A percentile compares a stretch with the other conserved stretches of the same genome.
phyloP scores from a whole-genome alignment of 2,888 invertebrate species.

The Caenorhabditis angaria region DNA sequence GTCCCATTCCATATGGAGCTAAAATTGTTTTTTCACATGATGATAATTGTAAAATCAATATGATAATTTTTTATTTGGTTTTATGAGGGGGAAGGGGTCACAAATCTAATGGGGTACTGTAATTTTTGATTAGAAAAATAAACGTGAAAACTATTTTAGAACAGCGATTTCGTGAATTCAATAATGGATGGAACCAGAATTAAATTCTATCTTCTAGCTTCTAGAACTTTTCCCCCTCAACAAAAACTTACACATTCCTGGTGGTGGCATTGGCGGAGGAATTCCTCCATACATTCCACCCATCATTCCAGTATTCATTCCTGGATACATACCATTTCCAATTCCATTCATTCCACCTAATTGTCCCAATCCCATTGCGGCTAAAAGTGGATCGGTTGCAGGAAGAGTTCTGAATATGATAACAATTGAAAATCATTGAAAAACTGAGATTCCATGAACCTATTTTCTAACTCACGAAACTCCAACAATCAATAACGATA shows the following conservation, averaged over 20 bases:
- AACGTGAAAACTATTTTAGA: too few relatives aligned
- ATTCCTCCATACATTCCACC: conserved; percentile 42
- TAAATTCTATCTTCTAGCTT: too few relatives aligned
- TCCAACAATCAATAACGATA: conserved; percentile 8
- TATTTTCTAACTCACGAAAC: too few relatives aligned
- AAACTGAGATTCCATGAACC: not conserved
- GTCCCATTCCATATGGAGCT: conserved; percentile 36
- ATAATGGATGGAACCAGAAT: too few relatives aligned
- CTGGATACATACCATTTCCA: conserved; percentile 17
- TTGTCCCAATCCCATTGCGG: conserved; percentile 23
- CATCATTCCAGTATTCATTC: conserved; percentile 17
- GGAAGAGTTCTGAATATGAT: conserved; percentile 24
- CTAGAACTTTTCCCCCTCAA: not conserved
- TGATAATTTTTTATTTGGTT: not conserved
- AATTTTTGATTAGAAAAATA: too few relatives aligned
- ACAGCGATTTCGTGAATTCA: not conserved
- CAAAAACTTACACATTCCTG: conserved; percentile 30
- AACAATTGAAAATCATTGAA: conserved; percentile 6
- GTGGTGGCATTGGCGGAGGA: conserved; percentile 38
- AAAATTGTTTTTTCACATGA: not conserved
- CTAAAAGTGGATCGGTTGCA: conserved; percentile 20
- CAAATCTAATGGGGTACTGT: too few relatives aligned
- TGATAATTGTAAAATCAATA: not conserved
- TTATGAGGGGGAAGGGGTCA: not conserved
- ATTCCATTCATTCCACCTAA: conserved; percentile 10